phyloP scores from a whole-genome alignment of 2,113 vertebrate species.

The Catharus fuscescens region DNA sequence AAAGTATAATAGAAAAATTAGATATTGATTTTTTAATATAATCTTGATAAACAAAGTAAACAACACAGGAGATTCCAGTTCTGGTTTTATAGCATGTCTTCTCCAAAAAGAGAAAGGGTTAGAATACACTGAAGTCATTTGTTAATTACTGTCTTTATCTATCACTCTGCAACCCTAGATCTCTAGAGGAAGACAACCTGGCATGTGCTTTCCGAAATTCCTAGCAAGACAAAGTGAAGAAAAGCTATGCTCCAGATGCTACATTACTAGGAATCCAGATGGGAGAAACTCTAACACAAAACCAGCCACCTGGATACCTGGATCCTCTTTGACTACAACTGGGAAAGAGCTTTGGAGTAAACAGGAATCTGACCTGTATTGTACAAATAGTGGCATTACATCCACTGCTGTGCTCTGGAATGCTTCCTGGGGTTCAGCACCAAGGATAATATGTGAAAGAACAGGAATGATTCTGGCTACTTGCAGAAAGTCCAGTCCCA shows the following conservation, averaged over 20 bases:
- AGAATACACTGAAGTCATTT: slow-evolving; percentile 54
- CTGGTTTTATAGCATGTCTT: slow-evolving; percentile 47
- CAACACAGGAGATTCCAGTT: slow-evolving; percentile 51
- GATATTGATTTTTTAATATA: slow-evolving; percentile 60
- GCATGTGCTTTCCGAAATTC: slow-evolving; percentile 26
- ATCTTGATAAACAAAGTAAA: slow-evolving; percentile 66
- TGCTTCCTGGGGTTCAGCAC: neutral
- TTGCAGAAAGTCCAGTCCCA: neutral
- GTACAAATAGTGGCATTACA: neutral
- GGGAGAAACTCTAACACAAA: slow-evolving; percentile 50
- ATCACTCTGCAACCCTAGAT: slow-evolving; percentile 43
- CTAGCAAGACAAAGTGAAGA: slow-evolving; percentile 26
- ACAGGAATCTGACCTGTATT: neutral
- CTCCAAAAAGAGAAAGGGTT: slow-evolving; percentile 53
- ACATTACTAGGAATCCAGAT: slow-evolving; percentile 33
- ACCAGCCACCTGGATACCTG: neutral
- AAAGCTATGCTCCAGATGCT: slow-evolving; percentile 44
- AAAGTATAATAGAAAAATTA: slow-evolving; percentile 73
- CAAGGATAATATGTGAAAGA: neutral
- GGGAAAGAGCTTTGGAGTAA: neutral
- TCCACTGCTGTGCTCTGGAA: neutral
- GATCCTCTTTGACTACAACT: neutral
- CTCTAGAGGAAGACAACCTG: slow-evolving; percentile 50
- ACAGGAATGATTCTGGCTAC: neutral
- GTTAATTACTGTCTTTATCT: slow-evolving; percentile 73